Evolutionary conservation across 2,797 vertebrate genomes (phyloP), one percentile per base, ranked within the genome.

Genomic region (Anguilla anguilla): DNA sequence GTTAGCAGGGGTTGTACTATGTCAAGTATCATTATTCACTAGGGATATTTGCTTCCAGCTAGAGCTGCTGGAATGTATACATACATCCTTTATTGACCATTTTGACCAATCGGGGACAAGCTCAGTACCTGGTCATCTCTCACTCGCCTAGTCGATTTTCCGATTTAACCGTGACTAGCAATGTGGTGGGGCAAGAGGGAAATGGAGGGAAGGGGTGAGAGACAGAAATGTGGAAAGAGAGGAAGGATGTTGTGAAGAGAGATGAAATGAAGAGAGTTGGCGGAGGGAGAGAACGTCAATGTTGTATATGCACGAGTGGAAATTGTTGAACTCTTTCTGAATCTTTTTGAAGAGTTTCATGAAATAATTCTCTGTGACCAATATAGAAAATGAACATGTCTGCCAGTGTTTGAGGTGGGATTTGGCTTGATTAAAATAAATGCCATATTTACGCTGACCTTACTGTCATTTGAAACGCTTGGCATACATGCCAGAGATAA

Each of bases 361-460:
- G 3, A 25, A 81, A 39, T 85, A 82, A 87, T 55, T 15, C 31
- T 46, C 2, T 81, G 15, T 43, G 39, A 72, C 74, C 0, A 25
- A 46, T 10, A 25, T 19, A 19, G 25, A 6, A 74, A 6, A 59
- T 25, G 72, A 17, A 43, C 25, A 83, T 77, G 87, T 88, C 87
- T 59, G 86, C 53, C 55, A 17, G 22, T 79, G 35, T 39, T 55
- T 81, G 72, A 59, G 39, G 31, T 43, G 35, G 79, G 57, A 72
- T 86, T 10, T 19, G 86, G 51, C 88, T 84, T 87, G 51, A 86
- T 87, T 88, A 87, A 89, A 86, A 88, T 28, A 87, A 89, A 31
- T 84, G 0, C 4, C 46, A 49, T 59, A 74, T 83, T 84, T 88
- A 72, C 53, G n/a, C 25, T 31, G 51, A 17, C 72, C 51, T 79